Percentiles rank a stretch among this genome's conserved stretches.
phyloP scores from a whole-genome alignment of 2,113 vertebrate species.

The Fregetta grallaria region DNA sequence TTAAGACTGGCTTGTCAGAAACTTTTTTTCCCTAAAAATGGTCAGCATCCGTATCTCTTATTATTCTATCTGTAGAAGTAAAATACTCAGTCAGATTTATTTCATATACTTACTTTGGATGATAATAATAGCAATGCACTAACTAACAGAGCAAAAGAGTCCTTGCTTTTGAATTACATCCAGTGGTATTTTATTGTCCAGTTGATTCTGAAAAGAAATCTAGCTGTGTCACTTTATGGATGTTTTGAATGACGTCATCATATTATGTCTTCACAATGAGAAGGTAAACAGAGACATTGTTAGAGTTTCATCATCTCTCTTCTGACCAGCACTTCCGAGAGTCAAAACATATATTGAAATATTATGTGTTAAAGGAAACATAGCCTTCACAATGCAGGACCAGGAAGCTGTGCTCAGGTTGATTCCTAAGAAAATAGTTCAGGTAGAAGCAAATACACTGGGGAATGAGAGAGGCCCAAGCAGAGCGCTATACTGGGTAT shows the following conservation, averaged over 20 bases:
- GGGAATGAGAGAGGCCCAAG: background rate
- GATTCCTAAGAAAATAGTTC: background rate
- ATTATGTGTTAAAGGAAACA: background rate
- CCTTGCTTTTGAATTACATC: background rate
- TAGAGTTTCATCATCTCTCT: background rate
- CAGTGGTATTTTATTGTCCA: background rate
- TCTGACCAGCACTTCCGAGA: background rate
- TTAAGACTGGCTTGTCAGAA: background rate
- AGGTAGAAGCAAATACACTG: background rate
- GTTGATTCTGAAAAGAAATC: background rate
- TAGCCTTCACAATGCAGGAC: background rate
- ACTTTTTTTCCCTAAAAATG: background rate
- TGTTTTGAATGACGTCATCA: background rate
- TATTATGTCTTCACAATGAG: background rate
- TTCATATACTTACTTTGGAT: background rate
- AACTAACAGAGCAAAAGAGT: background rate
- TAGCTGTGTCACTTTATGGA: background rate
- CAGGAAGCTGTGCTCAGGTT: background rate
- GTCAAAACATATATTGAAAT: background rate
- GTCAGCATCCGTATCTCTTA: background rate
- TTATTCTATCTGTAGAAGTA: background rate
- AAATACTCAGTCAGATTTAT: background rate
- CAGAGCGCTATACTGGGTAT: background rate
- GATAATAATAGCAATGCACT: rapidly evolving
- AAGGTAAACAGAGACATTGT: background rate